Conservation (phyloP, 2,888 invertebrate species). For the Cheilosia urbana region DNA sequence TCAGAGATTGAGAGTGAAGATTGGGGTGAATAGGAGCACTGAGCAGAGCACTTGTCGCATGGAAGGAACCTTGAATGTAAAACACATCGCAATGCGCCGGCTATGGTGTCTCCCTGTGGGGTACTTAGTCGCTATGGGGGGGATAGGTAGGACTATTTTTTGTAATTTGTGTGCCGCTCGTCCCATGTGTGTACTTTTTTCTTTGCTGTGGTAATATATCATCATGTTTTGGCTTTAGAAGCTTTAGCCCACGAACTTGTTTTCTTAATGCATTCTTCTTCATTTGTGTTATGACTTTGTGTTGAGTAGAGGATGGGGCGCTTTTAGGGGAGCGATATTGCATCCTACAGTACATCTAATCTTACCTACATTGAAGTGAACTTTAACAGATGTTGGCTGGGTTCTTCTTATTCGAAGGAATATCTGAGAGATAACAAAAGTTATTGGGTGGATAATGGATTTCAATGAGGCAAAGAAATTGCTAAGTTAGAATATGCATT, state of each 20-base stretch:
- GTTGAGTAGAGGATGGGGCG: no score
- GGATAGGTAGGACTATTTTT: slow-evolving; percentile 60
- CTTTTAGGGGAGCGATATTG: neutral
- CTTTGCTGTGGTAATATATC: slow-evolving; percentile 63
- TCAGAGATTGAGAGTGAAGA: neutral
- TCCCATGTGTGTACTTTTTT: slow-evolving; percentile 71
- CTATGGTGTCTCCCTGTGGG: slow-evolving; percentile 52
- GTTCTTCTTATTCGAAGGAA: no score
- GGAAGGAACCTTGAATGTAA: slow-evolving; percentile 62
- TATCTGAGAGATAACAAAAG: no score
- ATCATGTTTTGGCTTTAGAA: slow-evolving; percentile 45
- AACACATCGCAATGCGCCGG: slow-evolving; percentile 41
- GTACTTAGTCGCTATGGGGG: slow-evolving; percentile 58
- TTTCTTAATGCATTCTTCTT: slow-evolving; percentile 65
- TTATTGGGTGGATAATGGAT: no score
- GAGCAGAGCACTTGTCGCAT: slow-evolving; percentile 61
- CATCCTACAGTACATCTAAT: neutral
- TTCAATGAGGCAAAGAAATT: no score
- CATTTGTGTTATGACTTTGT: slow-evolving; percentile 26
- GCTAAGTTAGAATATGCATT: no score
- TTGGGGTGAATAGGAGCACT: neutral
- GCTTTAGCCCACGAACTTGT: slow-evolving; percentile 48
- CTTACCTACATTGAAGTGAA: neutral
- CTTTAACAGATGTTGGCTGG: neutral
- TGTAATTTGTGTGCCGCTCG: slow-evolving; percentile 45